phyloP scores from a whole-genome alignment of 2,797 vertebrate species.

The Iguana delicatissima region DNA sequence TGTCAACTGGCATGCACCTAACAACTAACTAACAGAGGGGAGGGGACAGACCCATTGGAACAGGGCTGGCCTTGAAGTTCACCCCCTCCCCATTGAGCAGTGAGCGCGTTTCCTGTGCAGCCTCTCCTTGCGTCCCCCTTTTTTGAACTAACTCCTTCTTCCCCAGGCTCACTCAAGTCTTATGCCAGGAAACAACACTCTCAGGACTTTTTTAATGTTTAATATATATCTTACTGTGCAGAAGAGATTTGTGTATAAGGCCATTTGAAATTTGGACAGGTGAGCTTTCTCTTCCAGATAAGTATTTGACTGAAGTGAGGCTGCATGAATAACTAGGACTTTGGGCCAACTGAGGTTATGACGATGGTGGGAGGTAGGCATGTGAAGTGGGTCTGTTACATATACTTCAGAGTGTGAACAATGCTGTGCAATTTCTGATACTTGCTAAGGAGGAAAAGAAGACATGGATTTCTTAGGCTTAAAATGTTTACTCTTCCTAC shows the following conservation, averaged over 20 bases:
- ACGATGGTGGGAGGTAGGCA: background rate
- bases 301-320: background rate
- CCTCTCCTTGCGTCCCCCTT: conserved; percentile 48
- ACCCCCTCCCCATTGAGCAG: conserved; percentile 28
- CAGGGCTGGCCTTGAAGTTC: background rate
- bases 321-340: background rate
- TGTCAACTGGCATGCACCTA: conserved; percentile 55
- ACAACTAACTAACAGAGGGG: conserved; percentile 25
- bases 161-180: fast-evolving
- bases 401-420: background rate
- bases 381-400: background rate
- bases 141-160: conserved; percentile 68
- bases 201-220: conserved; percentile 28
- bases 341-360: background rate
- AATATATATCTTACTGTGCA: background rate
- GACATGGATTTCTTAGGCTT: background rate
- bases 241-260: background rate
- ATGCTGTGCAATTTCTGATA: background rate
- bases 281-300: background rate
- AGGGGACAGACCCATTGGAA: background rate
- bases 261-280: background rate
- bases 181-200: conserved; percentile 26
- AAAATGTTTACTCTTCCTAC: background rate
- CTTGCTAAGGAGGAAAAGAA: background rate
- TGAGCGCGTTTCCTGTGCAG: conserved; percentile 50